These are phyloP conservation scores for Buceros bicornis DNA, from an alignment of 2,797 vertebrate species.

Conservation along the genomic window DNA sequence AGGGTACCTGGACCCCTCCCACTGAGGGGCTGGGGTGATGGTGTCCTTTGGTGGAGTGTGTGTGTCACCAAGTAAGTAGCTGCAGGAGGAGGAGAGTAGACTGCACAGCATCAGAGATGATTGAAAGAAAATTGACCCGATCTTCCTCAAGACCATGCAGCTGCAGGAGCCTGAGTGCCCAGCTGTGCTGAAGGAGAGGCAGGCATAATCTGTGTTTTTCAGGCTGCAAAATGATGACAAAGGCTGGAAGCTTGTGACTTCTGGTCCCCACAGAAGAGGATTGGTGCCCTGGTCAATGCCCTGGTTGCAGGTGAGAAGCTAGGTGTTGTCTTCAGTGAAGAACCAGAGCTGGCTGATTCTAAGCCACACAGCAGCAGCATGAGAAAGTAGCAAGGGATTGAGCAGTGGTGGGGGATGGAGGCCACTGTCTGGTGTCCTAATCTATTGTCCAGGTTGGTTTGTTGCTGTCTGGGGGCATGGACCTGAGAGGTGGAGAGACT, in stretches of 20 bases:
- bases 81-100: background rate
- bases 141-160: background rate
- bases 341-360: background rate
- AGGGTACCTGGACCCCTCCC: rapidly evolving
- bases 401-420: background rate
- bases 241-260: background rate
- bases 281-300: background rate
- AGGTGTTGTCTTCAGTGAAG: background rate
- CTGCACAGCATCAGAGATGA: background rate
- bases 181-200: background rate
- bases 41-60: background rate
- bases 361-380: background rate
- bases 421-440: background rate
- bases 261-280: background rate
- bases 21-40: background rate
- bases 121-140: background rate
- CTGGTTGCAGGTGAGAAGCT: background rate
- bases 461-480: background rate
- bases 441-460: background rate
- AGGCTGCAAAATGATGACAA: background rate
- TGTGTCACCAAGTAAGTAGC: background rate
- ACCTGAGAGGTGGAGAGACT: rapidly evolving
- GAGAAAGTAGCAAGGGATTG: background rate
- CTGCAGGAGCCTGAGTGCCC: background rate
- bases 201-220: background rate